Conservation (phyloP, 23 tunicate species). For the Pegea sp. region DNA sequence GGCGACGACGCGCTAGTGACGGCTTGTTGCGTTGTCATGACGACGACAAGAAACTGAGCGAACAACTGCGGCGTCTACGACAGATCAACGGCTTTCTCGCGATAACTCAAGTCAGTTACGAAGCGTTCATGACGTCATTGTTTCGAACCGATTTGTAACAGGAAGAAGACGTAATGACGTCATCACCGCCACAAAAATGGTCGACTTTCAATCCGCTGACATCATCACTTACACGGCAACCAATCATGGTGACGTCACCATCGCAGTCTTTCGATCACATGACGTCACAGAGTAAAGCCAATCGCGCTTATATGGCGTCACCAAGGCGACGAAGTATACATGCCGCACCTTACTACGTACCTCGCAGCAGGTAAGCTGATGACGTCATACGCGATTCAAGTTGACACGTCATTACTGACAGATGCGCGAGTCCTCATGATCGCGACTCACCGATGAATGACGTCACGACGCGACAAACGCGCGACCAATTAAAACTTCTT, state of each 20-base stretch:
- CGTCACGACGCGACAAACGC: too few species aligned
- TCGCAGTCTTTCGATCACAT: neutral
- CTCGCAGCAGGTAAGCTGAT: neutral
- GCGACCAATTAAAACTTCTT: too few species aligned
- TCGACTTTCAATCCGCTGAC: too few species aligned
- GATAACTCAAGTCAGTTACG: slow-evolving; percentile 28
- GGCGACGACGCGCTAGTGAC: slow-evolving; percentile 80
- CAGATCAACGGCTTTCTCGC: slow-evolving; percentile 47
- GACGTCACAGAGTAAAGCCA: too few species aligned
- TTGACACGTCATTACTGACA: neutral
- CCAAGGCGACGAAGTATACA: neutral
- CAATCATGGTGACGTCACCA: neutral
- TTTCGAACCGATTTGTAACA: too few species aligned
- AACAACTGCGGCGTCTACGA: slow-evolving; percentile 38
- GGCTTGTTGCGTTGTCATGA: slow-evolving; percentile 19
- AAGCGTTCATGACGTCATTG: too few species aligned
- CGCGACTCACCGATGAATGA: too few species aligned
- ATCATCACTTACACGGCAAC: too few species aligned
- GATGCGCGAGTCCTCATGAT: neutral
- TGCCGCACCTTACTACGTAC: neutral
- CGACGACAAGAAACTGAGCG: slow-evolving; percentile 6
- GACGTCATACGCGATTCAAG: neutral
- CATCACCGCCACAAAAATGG: too few species aligned
- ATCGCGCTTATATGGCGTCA: slow-evolving; percentile 1
- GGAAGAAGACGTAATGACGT: too few species aligned